Evolutionary conservation across 1,140 invertebrate species (phyloP).

Genomic region (Drosophila paulistorum): DNA sequence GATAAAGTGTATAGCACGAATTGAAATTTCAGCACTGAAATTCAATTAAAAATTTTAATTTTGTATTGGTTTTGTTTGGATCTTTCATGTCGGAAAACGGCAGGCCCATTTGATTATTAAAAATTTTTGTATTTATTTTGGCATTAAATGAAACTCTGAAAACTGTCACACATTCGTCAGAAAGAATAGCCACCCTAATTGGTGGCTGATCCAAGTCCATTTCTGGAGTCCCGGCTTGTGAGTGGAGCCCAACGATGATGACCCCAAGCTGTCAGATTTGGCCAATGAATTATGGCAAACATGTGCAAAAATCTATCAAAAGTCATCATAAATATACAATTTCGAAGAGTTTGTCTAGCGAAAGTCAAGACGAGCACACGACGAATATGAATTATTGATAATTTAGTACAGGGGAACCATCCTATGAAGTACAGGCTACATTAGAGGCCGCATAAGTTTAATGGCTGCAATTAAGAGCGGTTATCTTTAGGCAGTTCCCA

Average conservation of each 20-base stretch:
- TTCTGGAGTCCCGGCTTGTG: not conserved
- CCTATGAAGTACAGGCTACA: not conserved
- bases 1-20: no score
- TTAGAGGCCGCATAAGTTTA: not conserved
- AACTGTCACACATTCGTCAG: no score
- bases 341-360: slow-evolving; percentile 62
- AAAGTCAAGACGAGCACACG: slow-evolving; percentile 44
- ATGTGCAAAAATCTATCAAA: slow-evolving; percentile 75
- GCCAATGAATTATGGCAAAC: slow-evolving; percentile 69
- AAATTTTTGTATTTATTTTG: no score
- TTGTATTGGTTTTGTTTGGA: no score
- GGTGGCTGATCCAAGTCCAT: slow-evolving; percentile 5
- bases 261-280: slow-evolving; percentile 56
- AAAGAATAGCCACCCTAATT: not conserved
- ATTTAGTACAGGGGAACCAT: slow-evolving; percentile 19
- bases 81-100: no score
- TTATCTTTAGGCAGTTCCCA: not conserved
- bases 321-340: slow-evolving; percentile 50
- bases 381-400: slow-evolving; percentile 60
- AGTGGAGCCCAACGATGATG: slow-evolving; percentile 13
- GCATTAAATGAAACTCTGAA: no score
- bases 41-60: no score
- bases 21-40: no score
- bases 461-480: not conserved
- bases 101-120: no score